Evolutionary conservation across 2,797 vertebrate genomes (phyloP), one percentile per base, ranked within the genome.

Genomic region (Botia kubotai): DNA sequence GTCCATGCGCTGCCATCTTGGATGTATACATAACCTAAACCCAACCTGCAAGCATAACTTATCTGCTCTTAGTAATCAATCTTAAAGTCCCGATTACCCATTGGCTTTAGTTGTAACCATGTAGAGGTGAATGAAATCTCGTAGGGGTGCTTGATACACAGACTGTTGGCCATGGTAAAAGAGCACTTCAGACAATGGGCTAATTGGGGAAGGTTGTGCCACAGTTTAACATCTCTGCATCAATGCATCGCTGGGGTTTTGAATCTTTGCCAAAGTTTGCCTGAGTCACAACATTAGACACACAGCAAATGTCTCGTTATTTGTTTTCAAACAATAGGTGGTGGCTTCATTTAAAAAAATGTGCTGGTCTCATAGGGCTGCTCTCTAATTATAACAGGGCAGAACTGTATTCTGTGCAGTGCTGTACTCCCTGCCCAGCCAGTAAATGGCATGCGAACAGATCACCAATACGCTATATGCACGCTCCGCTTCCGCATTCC

Each of bases 181-280:
- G n/a, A n/a, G n/a, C n/a, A n/a, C n/a, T n/a, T n/a, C n/a, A 79
- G 74, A 93, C 90, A 91, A 90, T 90, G 84, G 89, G 77, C 86
- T 89, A 91, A 91, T 90, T 91, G 90, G 88, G 89, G 86, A 89
- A n/a, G 62, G 50, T 55, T 43, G 48, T 2, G 13, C n/a, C 66
- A 69, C 36, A 58, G 33, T 77, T 69, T n/a, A 69, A 68, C 53
- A 68, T 77, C 63, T 57, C 33, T 52, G 26, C 2, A 2, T 75
- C 48, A 39, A 39, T 36, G 48, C 17, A 82, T 91, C 88, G 87
- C 89, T 85, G 83, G 87, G 84, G 80, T 82, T 87, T 89, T 84
- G 81, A 87, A 86, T 77, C 82, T 83, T 48, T 13, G 46, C 82
- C 75, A 52, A 74, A 67, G 79, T 87, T 85, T 86, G 85, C 78